Percentiles rank a stretch among this genome's conserved stretches.
phyloP scores from a whole-genome alignment of 1,140 invertebrate genomes.

The Eumeta japonica region DNA sequence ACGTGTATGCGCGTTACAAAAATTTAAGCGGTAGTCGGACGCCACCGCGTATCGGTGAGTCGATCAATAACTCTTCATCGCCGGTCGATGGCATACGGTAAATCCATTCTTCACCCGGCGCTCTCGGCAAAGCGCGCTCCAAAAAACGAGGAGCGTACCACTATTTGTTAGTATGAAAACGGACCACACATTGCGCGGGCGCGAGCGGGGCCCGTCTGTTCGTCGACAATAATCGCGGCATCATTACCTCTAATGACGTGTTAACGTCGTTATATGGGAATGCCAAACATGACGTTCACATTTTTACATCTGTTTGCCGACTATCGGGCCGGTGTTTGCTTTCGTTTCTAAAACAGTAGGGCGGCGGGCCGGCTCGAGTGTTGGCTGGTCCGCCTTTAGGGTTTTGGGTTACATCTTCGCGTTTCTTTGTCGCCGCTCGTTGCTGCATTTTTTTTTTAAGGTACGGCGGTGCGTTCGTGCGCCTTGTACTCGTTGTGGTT shows the following conservation, averaged over 20 bases:
- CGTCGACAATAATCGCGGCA: constrained; percentile 49
- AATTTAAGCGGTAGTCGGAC: no score
- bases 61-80: no score
- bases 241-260: constrained; percentile 58
- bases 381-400: no score
- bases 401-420: constrained; percentile 30
- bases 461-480: no score
- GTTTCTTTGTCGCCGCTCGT: background rate
- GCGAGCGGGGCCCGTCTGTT: constrained; percentile 37
- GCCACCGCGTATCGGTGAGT: no score
- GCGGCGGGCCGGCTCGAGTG: constrained; percentile 46
- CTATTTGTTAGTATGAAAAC: no score
- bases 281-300: constrained; percentile 57
- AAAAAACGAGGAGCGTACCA: no score
- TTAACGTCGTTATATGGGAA: constrained; percentile 57
- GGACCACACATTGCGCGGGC: constrained; percentile 51
- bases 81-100: no score
- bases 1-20: no score
- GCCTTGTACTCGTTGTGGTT: no score
- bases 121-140: no score
- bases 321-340: constrained; percentile 49
- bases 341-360: constrained; percentile 52
- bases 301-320: constrained; percentile 57
- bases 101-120: no score
- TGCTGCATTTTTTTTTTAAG: background rate